Evolutionary conservation across 1,140 invertebrate genomes (phyloP).

Genomic region (Microplitis demolitor): DNA sequence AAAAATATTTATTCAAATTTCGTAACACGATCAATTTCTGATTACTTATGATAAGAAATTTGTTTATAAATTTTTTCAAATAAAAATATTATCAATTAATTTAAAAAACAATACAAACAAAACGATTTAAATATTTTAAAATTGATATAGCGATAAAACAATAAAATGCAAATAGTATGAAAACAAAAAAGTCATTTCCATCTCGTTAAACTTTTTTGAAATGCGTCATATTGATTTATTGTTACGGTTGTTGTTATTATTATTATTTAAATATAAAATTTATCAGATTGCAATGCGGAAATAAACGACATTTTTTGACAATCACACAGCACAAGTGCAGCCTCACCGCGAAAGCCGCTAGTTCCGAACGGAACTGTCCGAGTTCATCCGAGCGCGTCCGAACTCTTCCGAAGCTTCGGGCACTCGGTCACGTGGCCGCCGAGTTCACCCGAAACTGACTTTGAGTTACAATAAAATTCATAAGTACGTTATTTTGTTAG

Average conservation of each 20-base stretch:
- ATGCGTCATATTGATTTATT: too few relatives aligned
- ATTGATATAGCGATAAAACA: too few relatives aligned
- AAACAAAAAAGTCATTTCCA: too few relatives aligned
- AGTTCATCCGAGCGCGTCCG: neutral
- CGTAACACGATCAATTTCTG: too few relatives aligned
- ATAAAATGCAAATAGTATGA: too few relatives aligned
- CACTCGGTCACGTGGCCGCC: conserved; percentile 7
- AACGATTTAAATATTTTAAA: too few relatives aligned
- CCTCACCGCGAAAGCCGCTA: conserved; percentile 13
- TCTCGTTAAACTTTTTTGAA: too few relatives aligned
- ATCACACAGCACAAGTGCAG: neutral
- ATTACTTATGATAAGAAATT: too few relatives aligned
- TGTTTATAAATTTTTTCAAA: too few relatives aligned
- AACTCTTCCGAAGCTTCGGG: neutral
- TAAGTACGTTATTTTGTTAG: neutral
- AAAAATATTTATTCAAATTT: too few relatives aligned
- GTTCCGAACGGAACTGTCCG: conserved; percentile 14
- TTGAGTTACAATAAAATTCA: neutral
- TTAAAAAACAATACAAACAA: too few relatives aligned
- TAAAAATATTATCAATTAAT: too few relatives aligned
- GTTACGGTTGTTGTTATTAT: neutral
- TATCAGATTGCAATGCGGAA: conserved; percentile 15
- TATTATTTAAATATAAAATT: neutral
- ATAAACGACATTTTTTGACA: conserved; percentile 17
- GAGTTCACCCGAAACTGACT: neutral